Conservation (phyloP, 2,113 vertebrate genomes). For the Gila orcuttii region DNA sequence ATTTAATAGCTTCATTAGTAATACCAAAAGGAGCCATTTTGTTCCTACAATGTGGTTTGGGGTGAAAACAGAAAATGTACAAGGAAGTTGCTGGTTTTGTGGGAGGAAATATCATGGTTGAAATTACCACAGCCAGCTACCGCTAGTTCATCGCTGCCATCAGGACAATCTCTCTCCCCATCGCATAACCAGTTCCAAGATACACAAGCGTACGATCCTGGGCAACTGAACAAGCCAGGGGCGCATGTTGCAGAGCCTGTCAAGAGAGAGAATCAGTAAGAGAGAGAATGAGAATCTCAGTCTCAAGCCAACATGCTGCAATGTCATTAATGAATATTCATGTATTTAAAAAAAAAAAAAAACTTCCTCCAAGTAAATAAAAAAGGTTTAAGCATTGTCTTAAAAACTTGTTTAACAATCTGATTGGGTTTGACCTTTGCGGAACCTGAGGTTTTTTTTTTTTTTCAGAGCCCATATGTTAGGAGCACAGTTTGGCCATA, state of each 20-base stretch:
- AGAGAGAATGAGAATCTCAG: neutral
- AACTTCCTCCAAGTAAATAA: neutral
- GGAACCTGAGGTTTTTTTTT: neutral
- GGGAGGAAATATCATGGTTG: neutral
- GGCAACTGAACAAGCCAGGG: conserved; percentile 80
- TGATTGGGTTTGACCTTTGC: conserved; percentile 32
- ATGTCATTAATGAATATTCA: conserved; percentile 12
- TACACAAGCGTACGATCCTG: conserved; percentile 82
- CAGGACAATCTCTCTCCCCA: conserved; percentile 85
- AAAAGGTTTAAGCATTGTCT: neutral
- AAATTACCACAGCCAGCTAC: conserved; percentile 82
- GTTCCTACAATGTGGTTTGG: neutral
- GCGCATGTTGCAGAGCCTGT: conserved; percentile 82
- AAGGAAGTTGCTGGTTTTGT: neutral
- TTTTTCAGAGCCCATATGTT: conserved; percentile 1
- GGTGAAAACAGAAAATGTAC: neutral
- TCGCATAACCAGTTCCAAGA: conserved; percentile 86
- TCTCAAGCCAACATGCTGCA: conserved; percentile 17
- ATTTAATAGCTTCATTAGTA: neutral
- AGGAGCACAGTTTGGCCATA: neutral
- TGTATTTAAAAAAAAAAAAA: neutral
- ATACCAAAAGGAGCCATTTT: neutral
- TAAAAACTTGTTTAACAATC: conserved; percentile 16
- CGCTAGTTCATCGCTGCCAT: conserved; percentile 85
- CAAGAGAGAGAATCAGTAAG: neutral